Percentiles rank a stretch among this genome's conserved stretches.
phyloP scores from a whole-genome alignment of 2,888 invertebrate genomes.

The Blera fallax region DNA sequence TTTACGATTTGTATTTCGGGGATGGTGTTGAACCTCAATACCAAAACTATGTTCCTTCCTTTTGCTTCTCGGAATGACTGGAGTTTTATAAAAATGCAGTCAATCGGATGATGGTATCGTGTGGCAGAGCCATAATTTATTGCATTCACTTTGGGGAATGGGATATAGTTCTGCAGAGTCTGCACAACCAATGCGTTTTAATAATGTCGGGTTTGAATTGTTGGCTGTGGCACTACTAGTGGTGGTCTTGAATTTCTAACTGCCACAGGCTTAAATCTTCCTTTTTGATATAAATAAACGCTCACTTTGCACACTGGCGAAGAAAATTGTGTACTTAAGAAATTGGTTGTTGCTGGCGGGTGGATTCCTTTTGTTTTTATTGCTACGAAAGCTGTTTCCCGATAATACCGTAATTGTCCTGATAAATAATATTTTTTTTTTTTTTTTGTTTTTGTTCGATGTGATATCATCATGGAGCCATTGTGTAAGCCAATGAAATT shows the following conservation, averaged over 20 bases:
- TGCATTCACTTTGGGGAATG: slow-evolving; percentile 32
- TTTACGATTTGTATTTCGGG: slow-evolving; percentile 62
- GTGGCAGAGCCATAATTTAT: slow-evolving; percentile 67
- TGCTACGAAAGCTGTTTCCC: slow-evolving; percentile 1
- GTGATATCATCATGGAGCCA: slow-evolving; percentile 38
- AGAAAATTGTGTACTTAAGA: slow-evolving; percentile 23
- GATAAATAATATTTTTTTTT: slow-evolving; percentile 42
- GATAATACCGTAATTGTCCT: slow-evolving; percentile 48
- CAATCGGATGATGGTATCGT: slow-evolving; percentile 70
- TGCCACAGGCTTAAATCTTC: slow-evolving; percentile 54
- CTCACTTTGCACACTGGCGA: background rate
- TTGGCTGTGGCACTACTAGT: background rate
- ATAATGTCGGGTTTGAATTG: slow-evolving; percentile 22
- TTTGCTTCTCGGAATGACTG: background rate
- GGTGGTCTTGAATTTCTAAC: slow-evolving; percentile 11
- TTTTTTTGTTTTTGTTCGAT: background rate
- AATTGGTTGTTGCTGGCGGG: slow-evolving; percentile 11
- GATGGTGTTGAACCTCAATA: slow-evolving; percentile 4
- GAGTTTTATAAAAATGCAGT: slow-evolving; percentile 57
- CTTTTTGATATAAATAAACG: background rate
- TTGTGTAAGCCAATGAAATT: slow-evolving; percentile 55
- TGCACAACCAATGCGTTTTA: slow-evolving; percentile 55
- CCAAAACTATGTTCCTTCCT: slow-evolving; percentile 29
- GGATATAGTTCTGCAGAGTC: slow-evolving; percentile 22
- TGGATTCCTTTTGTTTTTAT: slow-evolving; percentile 17